A percentile compares a stretch with the other conserved stretches of the same genome.
Conservation (phyloP, 2,888 invertebrate species). For the Glaucopsyche alexis region DNA sequence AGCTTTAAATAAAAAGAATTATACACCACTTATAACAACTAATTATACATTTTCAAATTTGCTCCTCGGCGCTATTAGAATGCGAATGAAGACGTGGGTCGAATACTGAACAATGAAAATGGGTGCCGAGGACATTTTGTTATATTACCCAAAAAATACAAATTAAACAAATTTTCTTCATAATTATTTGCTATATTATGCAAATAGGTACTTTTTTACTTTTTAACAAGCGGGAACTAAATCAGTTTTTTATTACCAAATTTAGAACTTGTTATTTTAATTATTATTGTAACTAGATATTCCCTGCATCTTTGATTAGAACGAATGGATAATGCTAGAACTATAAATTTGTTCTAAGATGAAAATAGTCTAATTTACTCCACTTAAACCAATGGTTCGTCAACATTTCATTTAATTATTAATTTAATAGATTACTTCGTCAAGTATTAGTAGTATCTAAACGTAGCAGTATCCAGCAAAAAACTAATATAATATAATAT, state of each 20-base stretch:
- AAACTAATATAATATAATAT: neutral
- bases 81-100: slow-evolving; percentile 11
- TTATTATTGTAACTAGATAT: neutral
- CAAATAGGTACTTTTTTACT: no score
- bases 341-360: no score
- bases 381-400: no score
- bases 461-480: neutral
- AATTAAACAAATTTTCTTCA: neutral
- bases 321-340: no score
- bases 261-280: no score
- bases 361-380: no score
- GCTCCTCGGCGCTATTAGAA: slow-evolving; percentile 3
- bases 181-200: neutral
- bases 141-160: neutral
- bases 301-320: neutral
- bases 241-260: no score
- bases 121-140: neutral
- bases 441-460: no score
- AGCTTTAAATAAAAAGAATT: slow-evolving; percentile 8
- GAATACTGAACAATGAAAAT: slow-evolving; percentile 9
- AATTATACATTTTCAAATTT: slow-evolving; percentile 22
- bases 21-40: neutral
- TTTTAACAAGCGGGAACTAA: no score
- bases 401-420: no score
- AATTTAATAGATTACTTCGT: no score